phyloP scores from a whole-genome alignment of 2,113 vertebrate species.

The Diphyllodes magnificus region DNA sequence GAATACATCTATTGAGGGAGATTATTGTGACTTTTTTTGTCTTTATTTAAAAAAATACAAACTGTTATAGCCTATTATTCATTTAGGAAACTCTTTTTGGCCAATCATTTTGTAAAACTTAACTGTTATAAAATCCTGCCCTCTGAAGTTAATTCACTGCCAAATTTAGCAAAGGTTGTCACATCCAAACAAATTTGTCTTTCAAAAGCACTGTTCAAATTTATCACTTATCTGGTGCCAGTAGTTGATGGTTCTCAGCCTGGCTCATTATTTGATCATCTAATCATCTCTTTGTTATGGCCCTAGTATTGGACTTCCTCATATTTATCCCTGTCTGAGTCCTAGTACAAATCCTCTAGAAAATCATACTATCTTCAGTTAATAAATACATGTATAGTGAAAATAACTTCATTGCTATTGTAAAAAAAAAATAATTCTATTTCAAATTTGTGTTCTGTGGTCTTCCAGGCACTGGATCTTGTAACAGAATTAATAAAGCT shows the following conservation, averaged over 20 bases:
- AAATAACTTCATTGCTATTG: not conserved
- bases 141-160: not conserved
- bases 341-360: not conserved
- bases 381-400: not conserved
- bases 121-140: not conserved
- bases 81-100: not conserved
- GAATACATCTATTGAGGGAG: not conserved
- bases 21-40: not conserved
- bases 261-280: not conserved
- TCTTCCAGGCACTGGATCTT: not conserved
- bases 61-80: not conserved
- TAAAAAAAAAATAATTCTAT: not conserved
- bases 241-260: not conserved
- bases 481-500: not conserved
- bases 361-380: not conserved
- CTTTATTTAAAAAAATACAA: not conserved
- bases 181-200: not conserved
- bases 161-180: not conserved
- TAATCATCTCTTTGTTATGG: not conserved
- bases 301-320: not conserved
- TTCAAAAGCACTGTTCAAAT: not conserved
- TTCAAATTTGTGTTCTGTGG: not conserved
- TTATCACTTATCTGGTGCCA: not conserved
- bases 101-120: not conserved
- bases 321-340: not conserved